Base-by-base conservation (phyloP, 2,797 vertebrate species). In the Mastacembelus armatus region DNA sequence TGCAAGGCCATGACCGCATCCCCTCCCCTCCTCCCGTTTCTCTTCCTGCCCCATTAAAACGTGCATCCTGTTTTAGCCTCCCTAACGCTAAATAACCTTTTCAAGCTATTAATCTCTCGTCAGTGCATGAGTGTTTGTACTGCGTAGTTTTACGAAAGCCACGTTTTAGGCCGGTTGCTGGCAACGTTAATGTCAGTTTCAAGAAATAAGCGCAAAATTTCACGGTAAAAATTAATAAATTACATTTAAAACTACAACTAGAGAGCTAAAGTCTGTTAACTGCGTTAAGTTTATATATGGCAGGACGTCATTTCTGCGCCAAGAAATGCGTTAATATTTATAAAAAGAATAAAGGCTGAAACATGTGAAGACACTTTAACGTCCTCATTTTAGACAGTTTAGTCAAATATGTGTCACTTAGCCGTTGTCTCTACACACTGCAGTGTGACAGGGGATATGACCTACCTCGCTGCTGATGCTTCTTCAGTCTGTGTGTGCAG, bases 391-490 rank as follows among this genome's bases (percentile, higher is more conserved):
- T 7, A 9, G 10, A 10, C 10, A 12, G 10, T 40, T 1, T 24
- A 1, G 0, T 0, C 3, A 16, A 3, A 10, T 1, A 2, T 8
- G 7, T 27, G 4, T 3, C 1, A 0, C 7, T 0, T 29, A 10
- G 5, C 10, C 2, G 21, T 29, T 16, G 10, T 18, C 2, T 7
- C 12, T 24, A 15, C 4, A 1, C 2, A 3, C 0, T 38, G 21
- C 4, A 29, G 4, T 33, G 15, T 50, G 14, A 32, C 1, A 0
- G 22, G 44, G 1, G n/a, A 9, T 0, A 19, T 0, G 0, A 22
- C 89, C 92, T 89, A 92, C 91, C 91, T 89, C 59, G 0, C 14
- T 7, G 58, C 7, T 50, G 88, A 74, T 83, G 78, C 80, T 82
- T 52, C 77, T 83, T 40, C 8, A 32, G 77, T 78, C 77, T 56